Conservation (phyloP, 1,140 invertebrate species). For the Drosophila parvula region DNA sequence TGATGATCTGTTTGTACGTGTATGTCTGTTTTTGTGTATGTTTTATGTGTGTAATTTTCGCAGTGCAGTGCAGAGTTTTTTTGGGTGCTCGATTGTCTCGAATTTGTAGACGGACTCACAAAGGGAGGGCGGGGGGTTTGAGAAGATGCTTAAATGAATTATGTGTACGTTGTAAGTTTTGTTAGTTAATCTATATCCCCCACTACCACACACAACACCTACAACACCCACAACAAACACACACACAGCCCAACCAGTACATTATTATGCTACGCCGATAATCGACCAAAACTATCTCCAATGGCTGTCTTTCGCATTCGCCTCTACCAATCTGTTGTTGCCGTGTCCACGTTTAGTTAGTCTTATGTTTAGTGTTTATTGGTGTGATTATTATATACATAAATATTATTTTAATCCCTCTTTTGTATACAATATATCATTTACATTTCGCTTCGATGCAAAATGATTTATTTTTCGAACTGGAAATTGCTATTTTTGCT, state of each 20-base stretch:
- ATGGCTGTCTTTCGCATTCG: conserved; percentile 1
- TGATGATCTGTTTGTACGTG: conserved; percentile 54
- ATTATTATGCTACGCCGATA: conserved; percentile 7
- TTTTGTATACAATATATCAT: conserved; percentile 71
- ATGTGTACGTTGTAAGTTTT: conserved; percentile 55
- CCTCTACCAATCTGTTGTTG: conserved; percentile 47
- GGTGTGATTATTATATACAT: conserved; percentile 66
- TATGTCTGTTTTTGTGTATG: too few species aligned
- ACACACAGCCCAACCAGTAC: conserved; percentile 10
- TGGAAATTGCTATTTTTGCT: conserved; percentile 58
- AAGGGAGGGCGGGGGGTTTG: not conserved
- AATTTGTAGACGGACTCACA: conserved; percentile 70
- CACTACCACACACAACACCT: conserved; percentile 16
- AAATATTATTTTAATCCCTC: conserved; percentile 69
- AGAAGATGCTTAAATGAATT: conserved; percentile 51
- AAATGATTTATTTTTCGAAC: conserved; percentile 50
- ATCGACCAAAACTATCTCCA: conserved; percentile 20
- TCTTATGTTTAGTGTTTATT: conserved; percentile 71
- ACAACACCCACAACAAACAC: conserved; percentile 26
- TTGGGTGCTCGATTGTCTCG: conserved; percentile 61
- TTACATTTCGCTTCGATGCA: conserved; percentile 45
- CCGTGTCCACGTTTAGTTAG: conserved; percentile 56
- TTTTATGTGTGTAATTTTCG: conserved; percentile 20
- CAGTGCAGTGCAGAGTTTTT: conserved; percentile 20
- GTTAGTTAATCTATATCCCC: conserved; percentile 41